phyloP scores from a whole-genome alignment of 2,113 vertebrate species.

The Mustela nigripes region DNA sequence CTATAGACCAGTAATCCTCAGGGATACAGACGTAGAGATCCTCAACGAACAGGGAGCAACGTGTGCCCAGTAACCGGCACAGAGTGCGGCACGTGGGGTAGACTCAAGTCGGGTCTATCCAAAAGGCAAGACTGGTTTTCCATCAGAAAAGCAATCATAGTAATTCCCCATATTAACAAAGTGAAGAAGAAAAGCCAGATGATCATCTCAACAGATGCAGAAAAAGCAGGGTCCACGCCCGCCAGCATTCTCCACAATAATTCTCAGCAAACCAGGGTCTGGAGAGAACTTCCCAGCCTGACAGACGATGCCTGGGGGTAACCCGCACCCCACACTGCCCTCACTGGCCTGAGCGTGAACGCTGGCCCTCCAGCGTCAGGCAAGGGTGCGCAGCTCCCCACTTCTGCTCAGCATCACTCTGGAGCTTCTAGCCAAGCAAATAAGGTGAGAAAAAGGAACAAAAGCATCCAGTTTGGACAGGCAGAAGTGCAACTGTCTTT shows the following conservation, averaged over 20 bases:
- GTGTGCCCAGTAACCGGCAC: background rate
- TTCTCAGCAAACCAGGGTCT: no score
- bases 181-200: background rate
- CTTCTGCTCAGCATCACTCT: no score
- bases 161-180: background rate
- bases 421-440: background rate
- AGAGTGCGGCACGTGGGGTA: no score
- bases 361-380: background rate
- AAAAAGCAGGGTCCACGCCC: background rate
- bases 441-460: background rate
- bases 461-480: background rate
- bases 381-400: background rate
- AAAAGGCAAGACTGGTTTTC: background rate
- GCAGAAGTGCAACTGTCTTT: background rate
- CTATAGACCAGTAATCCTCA: background rate
- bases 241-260: background rate
- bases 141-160: background rate
- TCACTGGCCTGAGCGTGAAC: fast-evolving
- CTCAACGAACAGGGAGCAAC: background rate
- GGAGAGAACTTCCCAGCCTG: background rate
- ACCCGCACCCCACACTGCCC: background rate
- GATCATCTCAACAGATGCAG: background rate
- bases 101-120: no score
- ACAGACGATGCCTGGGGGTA: fast-evolving
- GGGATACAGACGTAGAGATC: background rate